Evolutionary conservation across 2,797 vertebrate genomes (phyloP).

Genomic region (Falco cherrug): DNA sequence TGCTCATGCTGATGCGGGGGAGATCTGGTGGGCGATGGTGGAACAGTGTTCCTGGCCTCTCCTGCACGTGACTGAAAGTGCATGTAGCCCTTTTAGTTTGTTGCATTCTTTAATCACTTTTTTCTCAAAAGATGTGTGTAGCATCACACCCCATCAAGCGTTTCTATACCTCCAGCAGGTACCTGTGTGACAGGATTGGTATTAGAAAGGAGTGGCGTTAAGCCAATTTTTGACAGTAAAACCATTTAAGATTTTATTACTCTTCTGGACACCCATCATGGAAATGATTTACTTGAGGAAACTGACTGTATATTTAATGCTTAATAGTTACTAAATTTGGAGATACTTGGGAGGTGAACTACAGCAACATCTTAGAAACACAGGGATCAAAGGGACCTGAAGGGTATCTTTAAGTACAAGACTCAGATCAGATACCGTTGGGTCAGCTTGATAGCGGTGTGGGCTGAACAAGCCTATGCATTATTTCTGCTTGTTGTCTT

Average conservation of each 20-base stretch:
- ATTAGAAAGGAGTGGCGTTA: not conserved
- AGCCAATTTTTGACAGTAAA: not conserved
- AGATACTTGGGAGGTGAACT: not conserved
- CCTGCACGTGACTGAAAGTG: not conserved
- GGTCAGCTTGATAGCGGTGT: not conserved
- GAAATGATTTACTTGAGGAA: not conserved
- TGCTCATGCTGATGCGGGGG: not conserved
- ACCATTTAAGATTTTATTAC: not conserved
- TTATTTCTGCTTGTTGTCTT: not conserved
- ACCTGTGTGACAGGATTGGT: not conserved
- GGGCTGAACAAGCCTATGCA: not conserved
- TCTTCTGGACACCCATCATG: not conserved
- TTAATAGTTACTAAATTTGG: not conserved
- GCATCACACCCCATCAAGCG: not conserved
- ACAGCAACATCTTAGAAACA: not conserved
- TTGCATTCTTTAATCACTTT: not conserved
- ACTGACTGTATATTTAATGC: not conserved
- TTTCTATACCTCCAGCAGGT: not conserved
- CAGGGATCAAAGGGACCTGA: not conserved
- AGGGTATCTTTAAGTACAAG: not conserved
- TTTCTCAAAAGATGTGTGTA: not conserved
- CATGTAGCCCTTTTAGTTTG: not conserved
- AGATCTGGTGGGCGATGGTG: not conserved
- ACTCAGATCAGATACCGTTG: not conserved
- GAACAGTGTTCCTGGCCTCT: not conserved